Evolutionary conservation across 2,888 invertebrate genomes (phyloP).

Genomic region (Flabesymbios commensalis): DNA sequence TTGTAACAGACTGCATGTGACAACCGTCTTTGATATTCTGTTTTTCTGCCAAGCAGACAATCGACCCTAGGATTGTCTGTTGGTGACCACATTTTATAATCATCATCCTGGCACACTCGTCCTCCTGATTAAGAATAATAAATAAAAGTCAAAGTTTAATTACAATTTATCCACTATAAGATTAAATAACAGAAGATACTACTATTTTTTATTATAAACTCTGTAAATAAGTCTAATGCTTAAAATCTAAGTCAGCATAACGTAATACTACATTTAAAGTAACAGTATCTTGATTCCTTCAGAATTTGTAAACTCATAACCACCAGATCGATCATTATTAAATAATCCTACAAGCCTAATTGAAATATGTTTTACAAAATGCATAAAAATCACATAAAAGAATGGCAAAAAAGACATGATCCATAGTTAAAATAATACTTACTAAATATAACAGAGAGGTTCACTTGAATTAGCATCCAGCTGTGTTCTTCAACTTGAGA

Average conservation of each 20-base stretch:
- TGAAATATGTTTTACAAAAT: too few relatives aligned
- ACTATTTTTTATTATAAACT: background rate
- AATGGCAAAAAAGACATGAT: too few relatives aligned
- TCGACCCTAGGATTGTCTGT: constrained; percentile 59
- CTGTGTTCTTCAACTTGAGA: constrained; percentile 72
- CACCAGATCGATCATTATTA: too few relatives aligned
- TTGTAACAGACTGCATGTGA: constrained; percentile 80
- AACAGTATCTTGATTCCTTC: too few relatives aligned
- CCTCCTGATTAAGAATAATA: constrained; percentile 1
- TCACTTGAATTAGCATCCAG: constrained; percentile 82
- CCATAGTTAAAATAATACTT: background rate
- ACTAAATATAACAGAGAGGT: constrained; percentile 19
- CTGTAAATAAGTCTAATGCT: too few relatives aligned
- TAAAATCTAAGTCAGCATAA: too few relatives aligned
- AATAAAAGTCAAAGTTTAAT: background rate
- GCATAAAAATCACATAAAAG: too few relatives aligned
- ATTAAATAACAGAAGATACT: background rate
- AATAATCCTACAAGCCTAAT: too few relatives aligned
- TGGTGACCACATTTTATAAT: constrained; percentile 89
- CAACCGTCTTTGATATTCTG: constrained; percentile 76
- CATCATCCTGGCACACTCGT: constrained; percentile 69
- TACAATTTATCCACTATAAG: background rate
- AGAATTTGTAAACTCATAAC: too few relatives aligned
- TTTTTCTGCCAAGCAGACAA: constrained; percentile 79
- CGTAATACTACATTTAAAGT: too few relatives aligned